Percentiles rank a stretch among this genome's conserved stretches.
phyloP scores from a whole-genome alignment of 2,888 invertebrate genomes.

The Dryobotodes eremita region DNA sequence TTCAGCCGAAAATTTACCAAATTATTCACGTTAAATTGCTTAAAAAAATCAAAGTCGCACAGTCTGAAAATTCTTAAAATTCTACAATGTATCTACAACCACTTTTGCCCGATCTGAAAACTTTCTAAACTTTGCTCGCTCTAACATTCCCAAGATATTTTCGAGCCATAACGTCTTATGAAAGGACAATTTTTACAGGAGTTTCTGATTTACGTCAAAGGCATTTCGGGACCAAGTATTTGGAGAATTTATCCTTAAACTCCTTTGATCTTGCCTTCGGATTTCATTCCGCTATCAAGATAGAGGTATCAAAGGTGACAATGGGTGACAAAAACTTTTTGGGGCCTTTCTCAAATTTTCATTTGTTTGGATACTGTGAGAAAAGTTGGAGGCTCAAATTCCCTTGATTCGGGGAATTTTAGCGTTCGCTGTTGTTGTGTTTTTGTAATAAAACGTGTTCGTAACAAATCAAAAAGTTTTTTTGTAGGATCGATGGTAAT shows the following conservation, averaged over 20 bases:
- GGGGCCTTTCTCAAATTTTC: constrained; percentile 60
- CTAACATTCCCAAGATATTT: constrained; percentile 44
- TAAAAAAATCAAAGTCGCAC: not conserved
- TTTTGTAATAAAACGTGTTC: constrained; percentile 27
- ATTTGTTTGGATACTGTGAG: constrained; percentile 46
- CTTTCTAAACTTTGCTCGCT: constrained; percentile 22
- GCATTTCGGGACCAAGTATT: constrained; percentile 55
- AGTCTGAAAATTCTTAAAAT: constrained; percentile 18
- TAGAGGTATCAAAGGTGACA: constrained; percentile 67
- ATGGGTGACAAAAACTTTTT: constrained; percentile 58
- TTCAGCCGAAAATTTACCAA: too few relatives aligned
- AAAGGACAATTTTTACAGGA: constrained; percentile 56
- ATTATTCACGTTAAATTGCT: not conserved
- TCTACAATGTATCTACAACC: constrained; percentile 9
- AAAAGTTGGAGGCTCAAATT: constrained; percentile 48
- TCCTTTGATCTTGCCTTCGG: constrained; percentile 61
- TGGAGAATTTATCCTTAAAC: constrained; percentile 60
- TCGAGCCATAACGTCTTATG: constrained; percentile 9
- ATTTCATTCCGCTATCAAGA: constrained; percentile 59
- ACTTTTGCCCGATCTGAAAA: constrained; percentile 11
- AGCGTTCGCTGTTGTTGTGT: constrained; percentile 39
- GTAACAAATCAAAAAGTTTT: constrained; percentile 17
- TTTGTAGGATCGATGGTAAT: constrained; percentile 20
- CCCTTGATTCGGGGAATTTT: constrained; percentile 41
- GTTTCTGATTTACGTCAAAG: constrained; percentile 65